phyloP scores from a whole-genome alignment of 2,888 invertebrate species.

The Pandemis corylana region DNA sequence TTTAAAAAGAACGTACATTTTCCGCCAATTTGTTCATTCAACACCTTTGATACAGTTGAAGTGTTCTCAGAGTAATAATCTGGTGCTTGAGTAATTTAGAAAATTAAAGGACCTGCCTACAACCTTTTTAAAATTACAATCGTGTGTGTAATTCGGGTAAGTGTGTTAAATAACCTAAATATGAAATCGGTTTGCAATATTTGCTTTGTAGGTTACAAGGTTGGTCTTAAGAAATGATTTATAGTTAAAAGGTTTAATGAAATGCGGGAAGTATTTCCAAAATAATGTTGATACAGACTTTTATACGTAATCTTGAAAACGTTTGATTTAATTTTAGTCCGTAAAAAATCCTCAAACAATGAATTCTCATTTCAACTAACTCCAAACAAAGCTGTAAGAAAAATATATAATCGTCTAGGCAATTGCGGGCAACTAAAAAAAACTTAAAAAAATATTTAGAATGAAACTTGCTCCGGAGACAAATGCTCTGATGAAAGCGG shows the following conservation, averaged over 20 bases:
- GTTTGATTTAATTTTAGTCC: background rate
- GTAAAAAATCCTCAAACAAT: background rate
- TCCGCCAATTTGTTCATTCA: conserved; percentile 10
- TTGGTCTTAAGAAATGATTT: background rate
- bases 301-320: background rate
- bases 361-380: background rate
- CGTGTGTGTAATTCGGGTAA: background rate
- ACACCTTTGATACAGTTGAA: conserved; percentile 12
- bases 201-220: background rate
- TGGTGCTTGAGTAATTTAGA: background rate
- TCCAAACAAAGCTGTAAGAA: background rate
- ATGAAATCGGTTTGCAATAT: background rate
- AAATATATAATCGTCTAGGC: background rate
- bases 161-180: background rate
- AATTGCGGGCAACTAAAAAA: conserved; percentile 9
- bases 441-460: background rate
- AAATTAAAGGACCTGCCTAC: background rate
- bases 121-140: background rate
- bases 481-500: conserved; percentile 27
- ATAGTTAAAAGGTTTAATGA: background rate
- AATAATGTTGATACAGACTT: background rate
- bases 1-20: conserved; percentile 29
- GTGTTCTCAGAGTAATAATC: background rate
- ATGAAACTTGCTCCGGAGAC: conserved; percentile 8
- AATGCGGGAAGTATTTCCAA: background rate